Percentiles rank a stretch among this genome's conserved stretches.
Conservation (phyloP, 1,140 invertebrate species). For the Drosophila insularis region DNA sequence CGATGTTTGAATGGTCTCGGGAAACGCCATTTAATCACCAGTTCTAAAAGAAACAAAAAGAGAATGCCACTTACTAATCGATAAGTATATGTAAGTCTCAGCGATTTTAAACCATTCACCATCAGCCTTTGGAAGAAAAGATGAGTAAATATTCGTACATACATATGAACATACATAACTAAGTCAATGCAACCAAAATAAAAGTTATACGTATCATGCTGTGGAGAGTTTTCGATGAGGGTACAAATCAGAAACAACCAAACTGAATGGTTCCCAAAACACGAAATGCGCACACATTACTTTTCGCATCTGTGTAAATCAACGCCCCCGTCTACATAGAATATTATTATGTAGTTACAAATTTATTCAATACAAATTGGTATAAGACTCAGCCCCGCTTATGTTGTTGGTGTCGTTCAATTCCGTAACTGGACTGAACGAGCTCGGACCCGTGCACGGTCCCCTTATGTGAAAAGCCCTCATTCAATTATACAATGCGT, state of each 20-base stretch:
- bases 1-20: conserved; percentile 29
- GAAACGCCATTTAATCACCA: conserved; percentile 38
- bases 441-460: background rate
- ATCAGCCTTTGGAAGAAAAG: no score
- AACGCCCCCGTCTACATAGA: background rate
- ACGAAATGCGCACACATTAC: background rate
- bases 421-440: background rate
- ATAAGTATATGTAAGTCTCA: background rate
- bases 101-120: background rate
- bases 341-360: conserved; percentile 27
- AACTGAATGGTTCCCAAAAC: background rate
- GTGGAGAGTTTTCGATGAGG: background rate
- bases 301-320: conserved; percentile 17
- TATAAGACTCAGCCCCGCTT: background rate
- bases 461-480: conserved; percentile 37
- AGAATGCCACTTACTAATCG: background rate
- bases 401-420: background rate
- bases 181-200: no score
- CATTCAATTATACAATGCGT: conserved; percentile 77
- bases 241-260: background rate
- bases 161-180: no score
- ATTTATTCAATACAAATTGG: conserved; percentile 43
- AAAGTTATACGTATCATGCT: background rate
- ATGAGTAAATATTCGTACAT: no score
- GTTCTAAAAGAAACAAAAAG: conserved; percentile 2